A percentile compares a stretch with the other conserved stretches of the same genome.
phyloP scores from a whole-genome alignment of 2,797 vertebrate genomes.

The Carapus acus region DNA sequence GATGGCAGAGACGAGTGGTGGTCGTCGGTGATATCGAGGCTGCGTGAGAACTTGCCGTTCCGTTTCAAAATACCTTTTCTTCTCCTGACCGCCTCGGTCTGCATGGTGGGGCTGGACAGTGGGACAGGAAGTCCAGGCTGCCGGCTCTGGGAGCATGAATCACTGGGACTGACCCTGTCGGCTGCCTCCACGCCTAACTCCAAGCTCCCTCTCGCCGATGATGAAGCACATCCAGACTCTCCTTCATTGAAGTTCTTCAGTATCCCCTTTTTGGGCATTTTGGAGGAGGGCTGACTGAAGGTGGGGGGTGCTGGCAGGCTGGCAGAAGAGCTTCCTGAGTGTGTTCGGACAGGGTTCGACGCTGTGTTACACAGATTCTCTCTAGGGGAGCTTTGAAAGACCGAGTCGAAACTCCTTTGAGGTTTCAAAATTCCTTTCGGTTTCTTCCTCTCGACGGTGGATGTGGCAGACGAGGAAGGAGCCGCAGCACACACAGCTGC shows the following conservation, averaged over 20 bases:
- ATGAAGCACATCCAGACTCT: conserved; percentile 67
- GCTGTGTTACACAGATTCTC: conserved; percentile 38
- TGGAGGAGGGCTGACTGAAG: conserved; percentile 66
- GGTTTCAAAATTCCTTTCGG: conserved; percentile 77
- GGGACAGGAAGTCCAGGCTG: conserved; percentile 21
- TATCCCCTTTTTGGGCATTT: conserved; percentile 81
- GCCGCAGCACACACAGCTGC: conserved; percentile 29
- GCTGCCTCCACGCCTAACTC: conserved; percentile 3
- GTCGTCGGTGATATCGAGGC: conserved; percentile 65
- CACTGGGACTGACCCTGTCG: conserved; percentile 12
- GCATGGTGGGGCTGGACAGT: conserved; percentile 52
- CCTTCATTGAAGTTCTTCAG: conserved; percentile 75
- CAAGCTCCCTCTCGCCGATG: conserved; percentile 56
- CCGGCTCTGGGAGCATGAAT: conserved; percentile 31
- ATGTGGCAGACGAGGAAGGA: conserved; percentile 20
- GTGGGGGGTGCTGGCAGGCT: conserved; percentile 42
- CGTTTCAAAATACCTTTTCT: conserved; percentile 80
- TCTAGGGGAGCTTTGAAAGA: conserved; percentile 50
- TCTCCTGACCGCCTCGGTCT: conserved; percentile 65
- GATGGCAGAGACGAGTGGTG: conserved; percentile 18
- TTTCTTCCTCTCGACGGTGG: conserved; percentile 59
- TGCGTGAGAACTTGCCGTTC: conserved; percentile 79
- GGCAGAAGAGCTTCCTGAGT: conserved; percentile 31
- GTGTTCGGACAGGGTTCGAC: conserved; percentile 26
- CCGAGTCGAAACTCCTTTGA: conserved; percentile 71